A percentile compares a stretch with the other conserved stretches of the same genome.
Evolutionary conservation across 2,113 vertebrate species (phyloP).

Genomic region (Larimichthys crocea): DNA sequence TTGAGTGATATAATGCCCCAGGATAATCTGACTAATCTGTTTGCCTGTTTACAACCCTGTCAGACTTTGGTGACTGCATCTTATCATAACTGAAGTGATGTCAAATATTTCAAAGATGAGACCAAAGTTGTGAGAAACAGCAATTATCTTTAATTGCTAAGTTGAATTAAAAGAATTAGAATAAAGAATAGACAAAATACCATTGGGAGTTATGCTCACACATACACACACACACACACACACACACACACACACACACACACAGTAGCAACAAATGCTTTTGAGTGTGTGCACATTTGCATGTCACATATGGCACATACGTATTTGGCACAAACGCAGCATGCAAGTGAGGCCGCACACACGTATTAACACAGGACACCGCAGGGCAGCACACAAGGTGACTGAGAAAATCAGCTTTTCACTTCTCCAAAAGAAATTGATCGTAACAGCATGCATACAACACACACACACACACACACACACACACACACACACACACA

Average conservation of each 20-base stretch:
- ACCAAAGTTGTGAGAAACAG: background rate
- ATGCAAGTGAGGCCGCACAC: background rate
- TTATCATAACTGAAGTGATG: no score
- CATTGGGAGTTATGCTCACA: background rate
- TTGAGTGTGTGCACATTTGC: conserved; percentile 11
- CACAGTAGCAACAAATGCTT: background rate
- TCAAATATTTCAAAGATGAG: background rate
- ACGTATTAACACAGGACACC: background rate
- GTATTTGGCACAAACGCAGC: background rate
- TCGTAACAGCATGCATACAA: conserved; percentile 73
- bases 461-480: conserved; percentile 30
- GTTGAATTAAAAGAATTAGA: no score
- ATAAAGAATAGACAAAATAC: no score
- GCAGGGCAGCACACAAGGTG: conserved; percentile 3
- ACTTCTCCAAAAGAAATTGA: conserved; percentile 72
- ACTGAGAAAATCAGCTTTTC: conserved; percentile 56
- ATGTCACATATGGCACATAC: conserved; percentile 8
- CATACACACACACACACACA: background rate
- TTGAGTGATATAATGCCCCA: background rate
- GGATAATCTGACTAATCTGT: background rate
- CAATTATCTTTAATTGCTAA: background rate
- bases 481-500: conserved; percentile 1
- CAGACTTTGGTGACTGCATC: no score
- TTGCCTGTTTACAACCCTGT: background rate
- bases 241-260: conserved; percentile 9